A percentile compares a stretch with the other conserved stretches of the same genome.
These are phyloP conservation scores for Vollenhovia emeryi DNA, from an alignment of 1,140 invertebrate species.

Conservation along the genomic window DNA sequence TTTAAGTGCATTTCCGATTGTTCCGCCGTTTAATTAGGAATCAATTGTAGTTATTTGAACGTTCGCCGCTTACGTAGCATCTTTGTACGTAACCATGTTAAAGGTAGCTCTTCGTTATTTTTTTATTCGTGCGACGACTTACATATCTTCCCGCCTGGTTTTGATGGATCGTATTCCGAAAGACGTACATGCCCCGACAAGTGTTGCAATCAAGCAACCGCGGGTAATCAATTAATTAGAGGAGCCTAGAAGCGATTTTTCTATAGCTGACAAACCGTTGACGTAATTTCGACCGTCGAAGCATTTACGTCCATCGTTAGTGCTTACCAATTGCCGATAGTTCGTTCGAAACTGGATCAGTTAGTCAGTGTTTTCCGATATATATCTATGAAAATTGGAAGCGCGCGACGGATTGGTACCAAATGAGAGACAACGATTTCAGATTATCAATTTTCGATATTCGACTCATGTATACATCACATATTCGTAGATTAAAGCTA, in stretches of 20 bases:
- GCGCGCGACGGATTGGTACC: constrained; percentile 56
- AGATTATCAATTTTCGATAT: constrained; percentile 65
- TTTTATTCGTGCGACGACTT: constrained; percentile 64
- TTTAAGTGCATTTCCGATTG: constrained; percentile 42
- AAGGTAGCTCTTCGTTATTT: constrained; percentile 52
- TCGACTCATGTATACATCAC: constrained; percentile 72
- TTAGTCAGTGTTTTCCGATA: constrained; percentile 25
- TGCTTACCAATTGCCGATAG: constrained; percentile 52
- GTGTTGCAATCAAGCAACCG: constrained; percentile 10
- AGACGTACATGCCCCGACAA: constrained; percentile 21
- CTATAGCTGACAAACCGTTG: constrained; percentile 29
- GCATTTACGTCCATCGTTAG: constrained; percentile 24
- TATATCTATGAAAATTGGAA: constrained; percentile 60
- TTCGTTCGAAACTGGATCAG: constrained; percentile 42
- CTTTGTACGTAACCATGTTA: constrained; percentile 35
- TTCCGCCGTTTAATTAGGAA: constrained; percentile 35
- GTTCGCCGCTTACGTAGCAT: constrained; percentile 23
- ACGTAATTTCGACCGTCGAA: constrained; percentile 44
- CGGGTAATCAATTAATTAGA: constrained; percentile 49
- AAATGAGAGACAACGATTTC: constrained; percentile 60
- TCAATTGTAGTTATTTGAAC: constrained; percentile 16
- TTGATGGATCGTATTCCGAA: constrained; percentile 3
- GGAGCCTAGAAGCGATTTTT: not conserved
- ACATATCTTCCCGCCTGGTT: constrained; percentile 24
- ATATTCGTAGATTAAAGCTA: constrained; percentile 70